Conservation (phyloP, 2,113 vertebrate genomes). For the Saiga tatarica region DNA sequence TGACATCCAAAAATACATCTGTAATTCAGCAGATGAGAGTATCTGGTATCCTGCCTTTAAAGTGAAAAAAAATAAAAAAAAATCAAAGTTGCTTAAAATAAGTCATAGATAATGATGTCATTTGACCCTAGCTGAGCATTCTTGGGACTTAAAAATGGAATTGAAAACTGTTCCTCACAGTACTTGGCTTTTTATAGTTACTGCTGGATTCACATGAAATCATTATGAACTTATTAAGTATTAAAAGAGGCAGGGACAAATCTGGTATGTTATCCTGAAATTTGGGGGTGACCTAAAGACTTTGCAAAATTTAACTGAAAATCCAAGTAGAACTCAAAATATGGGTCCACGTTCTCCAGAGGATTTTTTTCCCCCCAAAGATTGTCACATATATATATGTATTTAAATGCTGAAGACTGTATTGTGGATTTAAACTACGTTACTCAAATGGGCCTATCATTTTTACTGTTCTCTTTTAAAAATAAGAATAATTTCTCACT, state of each 20-base stretch:
- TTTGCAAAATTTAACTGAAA: not conserved
- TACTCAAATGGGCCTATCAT: not conserved
- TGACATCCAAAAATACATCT: conserved; percentile 20
- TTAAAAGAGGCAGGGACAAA: conserved; percentile 45
- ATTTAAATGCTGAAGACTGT: not conserved
- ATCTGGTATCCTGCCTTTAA: not conserved
- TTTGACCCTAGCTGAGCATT: conserved; percentile 9
- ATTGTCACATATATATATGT: not conserved
- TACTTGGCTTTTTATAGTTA: conserved; percentile 68
- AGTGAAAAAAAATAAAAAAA: not conserved
- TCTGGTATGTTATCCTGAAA: not conserved
- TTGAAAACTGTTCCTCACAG: conserved; percentile 35
- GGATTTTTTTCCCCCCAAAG: no score
- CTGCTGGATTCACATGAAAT: conserved; percentile 55
- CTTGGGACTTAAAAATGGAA: conserved; percentile 60
- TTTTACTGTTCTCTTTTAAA: not conserved
- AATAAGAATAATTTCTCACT: not conserved
- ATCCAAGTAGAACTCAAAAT: not conserved
- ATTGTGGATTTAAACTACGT: not conserved
- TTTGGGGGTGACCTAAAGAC: conserved; percentile 31
- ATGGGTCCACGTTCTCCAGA: not conserved
- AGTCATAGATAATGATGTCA: conserved; percentile 52
- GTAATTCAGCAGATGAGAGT: conserved; percentile 40
- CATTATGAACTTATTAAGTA: conserved; percentile 71
- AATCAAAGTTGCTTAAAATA: conserved; percentile 52